These are phyloP conservation scores for Solenopsis fugax DNA, from an alignment of 1,140 invertebrate genomes.

Conservation along the genomic window DNA sequence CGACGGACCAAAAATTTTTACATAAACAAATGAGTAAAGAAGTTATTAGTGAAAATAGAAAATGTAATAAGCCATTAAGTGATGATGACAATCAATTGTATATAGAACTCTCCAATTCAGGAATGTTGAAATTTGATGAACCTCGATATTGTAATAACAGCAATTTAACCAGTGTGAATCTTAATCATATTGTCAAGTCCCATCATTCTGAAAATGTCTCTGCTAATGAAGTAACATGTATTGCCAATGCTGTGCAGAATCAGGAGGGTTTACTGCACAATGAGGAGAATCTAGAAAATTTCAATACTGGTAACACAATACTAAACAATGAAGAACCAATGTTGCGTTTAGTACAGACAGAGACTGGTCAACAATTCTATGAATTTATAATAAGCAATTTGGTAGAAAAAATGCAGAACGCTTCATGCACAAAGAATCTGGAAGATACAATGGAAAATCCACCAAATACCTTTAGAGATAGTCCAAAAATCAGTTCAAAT, in stretches of 20 bases:
- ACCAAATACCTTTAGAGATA: constrained; percentile 23
- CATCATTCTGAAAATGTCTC: not conserved
- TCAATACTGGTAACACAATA: constrained; percentile 31
- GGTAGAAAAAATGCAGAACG: constrained; percentile 70
- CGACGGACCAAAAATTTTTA: constrained; percentile 16
- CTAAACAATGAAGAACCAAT: constrained; percentile 71
- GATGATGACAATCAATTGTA: constrained; percentile 38
- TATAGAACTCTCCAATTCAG: constrained; percentile 22
- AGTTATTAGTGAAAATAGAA: constrained; percentile 15
- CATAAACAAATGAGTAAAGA: constrained; percentile 23
- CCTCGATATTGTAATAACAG: not conserved
- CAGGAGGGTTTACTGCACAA: not conserved
- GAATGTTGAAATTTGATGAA: constrained; percentile 49
- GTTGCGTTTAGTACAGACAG: constrained; percentile 80
- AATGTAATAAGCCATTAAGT: constrained; percentile 23
- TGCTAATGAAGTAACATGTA: not conserved
- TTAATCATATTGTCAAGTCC: not conserved
- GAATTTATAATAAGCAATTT: constrained; percentile 81
- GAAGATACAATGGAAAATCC: constrained; percentile 32
- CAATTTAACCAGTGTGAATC: not conserved
- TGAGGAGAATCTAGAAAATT: not conserved
- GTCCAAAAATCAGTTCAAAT: constrained; percentile 10
- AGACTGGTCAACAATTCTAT: constrained; percentile 82
- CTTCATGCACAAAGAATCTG: not conserved
- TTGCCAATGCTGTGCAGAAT: not conserved